Percentiles rank a stretch among this genome's conserved stretches.
Conservation (phyloP, 2,113 vertebrate species). For the Saguinus imperator region DNA sequence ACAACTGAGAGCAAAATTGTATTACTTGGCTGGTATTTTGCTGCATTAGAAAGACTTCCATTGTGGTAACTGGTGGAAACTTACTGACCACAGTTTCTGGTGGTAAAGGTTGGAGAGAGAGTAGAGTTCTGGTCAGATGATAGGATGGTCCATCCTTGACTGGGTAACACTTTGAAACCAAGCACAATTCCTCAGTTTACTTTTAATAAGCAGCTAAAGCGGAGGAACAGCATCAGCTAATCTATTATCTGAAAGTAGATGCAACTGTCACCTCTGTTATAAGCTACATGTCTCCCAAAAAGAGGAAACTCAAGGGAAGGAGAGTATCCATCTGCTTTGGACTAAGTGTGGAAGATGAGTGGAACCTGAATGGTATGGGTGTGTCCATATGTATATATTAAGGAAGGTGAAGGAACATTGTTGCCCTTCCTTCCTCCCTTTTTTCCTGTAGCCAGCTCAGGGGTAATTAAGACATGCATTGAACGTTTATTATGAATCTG, state of each 20-base stretch:
- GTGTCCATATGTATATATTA: not conserved
- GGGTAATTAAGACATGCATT: not conserved
- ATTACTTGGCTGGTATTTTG: not conserved
- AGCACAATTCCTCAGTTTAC: not conserved
- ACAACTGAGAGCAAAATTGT: not conserved
- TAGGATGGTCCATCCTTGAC: not conserved
- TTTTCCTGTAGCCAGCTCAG: not conserved
- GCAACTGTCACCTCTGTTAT: not conserved
- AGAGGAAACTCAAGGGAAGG: not conserved
- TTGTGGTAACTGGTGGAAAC: not conserved
- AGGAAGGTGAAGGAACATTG: not conserved
- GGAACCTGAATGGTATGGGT: not conserved
- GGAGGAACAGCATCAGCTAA: not conserved
- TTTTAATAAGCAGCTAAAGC: conserved; percentile 2
- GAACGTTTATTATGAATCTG: not conserved
- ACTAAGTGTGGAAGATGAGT: not conserved
- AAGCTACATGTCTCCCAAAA: not conserved
- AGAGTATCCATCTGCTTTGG: not conserved
- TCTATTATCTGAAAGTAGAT: not conserved
- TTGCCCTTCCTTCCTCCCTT: not conserved
- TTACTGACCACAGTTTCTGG: not conserved
- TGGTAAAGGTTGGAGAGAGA: not conserved
- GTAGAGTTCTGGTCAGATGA: not conserved
- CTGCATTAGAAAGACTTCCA: not conserved
- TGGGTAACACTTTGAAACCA: conserved; percentile 9